Evolutionary conservation across 2,113 vertebrate genomes (phyloP), one percentile per base, ranked within the genome.

Genomic region (Camelus bactrianus): DNA sequence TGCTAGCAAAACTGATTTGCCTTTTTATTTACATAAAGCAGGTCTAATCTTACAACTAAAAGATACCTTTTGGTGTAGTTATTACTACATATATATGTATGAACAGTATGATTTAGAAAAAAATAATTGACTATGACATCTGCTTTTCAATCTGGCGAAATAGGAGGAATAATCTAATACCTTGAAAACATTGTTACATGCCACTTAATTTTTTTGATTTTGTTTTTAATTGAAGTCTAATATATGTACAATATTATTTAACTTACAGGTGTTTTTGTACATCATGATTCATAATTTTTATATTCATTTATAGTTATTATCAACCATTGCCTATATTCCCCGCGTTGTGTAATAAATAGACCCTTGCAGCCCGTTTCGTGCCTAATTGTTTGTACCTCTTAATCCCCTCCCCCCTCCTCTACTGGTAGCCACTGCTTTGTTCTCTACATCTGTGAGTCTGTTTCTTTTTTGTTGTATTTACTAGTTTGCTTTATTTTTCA

Each of bases 1-100:
- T 95, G n/a, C 64, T 73, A 95, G 89, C 80, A 91, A 86, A 97
- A 92, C 76, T 92, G 83, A 79, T 96, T 95, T 95, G 85, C 75
- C 30, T 19, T 93, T 97, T 48, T 97, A 42, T 60, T 1, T 72
- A 8, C 0, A 8, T 77, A 75, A 95, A 95, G 81, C 90, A 73
- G 88, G 0, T 92, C 72, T 81, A 87, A 94, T 96, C 60, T 96
- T 86, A 64, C 60, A 62, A 95, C 80, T 84, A 97, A 60, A 88
- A 30, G 87, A 83, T 24, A 91, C 38, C 9, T 95, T 50, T 92
- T 77, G 52, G 35, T 72, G 26, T 73, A 8, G 0, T 95, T 97
- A 50, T 69, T 42, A 32, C 64, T 80, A 7, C 64, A 20, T 67
- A 46, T 13, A 38, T 42, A 17, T 54, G 82, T 96, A 26, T 15